Percentiles rank a stretch among this genome's conserved stretches.
Evolutionary conservation across 2,113 vertebrate species (phyloP).

Genomic region (Tetraodon nigroviridis): DNA sequence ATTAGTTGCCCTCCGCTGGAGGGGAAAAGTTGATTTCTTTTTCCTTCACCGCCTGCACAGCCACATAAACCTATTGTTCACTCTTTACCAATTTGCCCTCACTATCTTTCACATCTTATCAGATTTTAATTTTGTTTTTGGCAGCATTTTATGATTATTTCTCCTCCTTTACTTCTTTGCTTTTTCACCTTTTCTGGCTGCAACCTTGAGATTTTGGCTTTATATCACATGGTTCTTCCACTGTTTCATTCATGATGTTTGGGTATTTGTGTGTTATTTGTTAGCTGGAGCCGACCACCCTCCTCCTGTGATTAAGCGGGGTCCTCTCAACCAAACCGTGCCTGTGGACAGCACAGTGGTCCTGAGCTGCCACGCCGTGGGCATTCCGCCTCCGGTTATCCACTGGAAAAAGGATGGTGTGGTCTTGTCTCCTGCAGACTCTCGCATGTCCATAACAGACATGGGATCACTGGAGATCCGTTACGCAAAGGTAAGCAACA

Average conservation of each 20-base stretch:
- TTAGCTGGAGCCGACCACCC: conserved; percentile 86
- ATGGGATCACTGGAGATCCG: conserved; percentile 83
- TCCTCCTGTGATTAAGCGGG: conserved; percentile 89
- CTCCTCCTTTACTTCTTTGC: conserved; percentile 33
- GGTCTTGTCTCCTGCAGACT: conserved; percentile 81
- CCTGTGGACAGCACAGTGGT: conserved; percentile 85
- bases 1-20: conserved; percentile 70
- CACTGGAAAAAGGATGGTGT: conserved; percentile 88
- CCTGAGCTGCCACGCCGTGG: conserved; percentile 80
- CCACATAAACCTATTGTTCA: conserved; percentile 60
- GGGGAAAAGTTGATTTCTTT: conserved; percentile 71
- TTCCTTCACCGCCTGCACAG: conserved; percentile 48
- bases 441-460: conserved; percentile 82
- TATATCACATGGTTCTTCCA: conserved; percentile 1
- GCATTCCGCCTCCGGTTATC: conserved; percentile 78
- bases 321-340: conserved; percentile 89
- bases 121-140: conserved; percentile 52
- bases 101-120: conserved; percentile 64
- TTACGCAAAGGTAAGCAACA: conserved; percentile 82
- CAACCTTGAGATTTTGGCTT: conserved; percentile 7
- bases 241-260: not conserved
- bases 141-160: conserved; percentile 43
- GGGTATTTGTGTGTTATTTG: not conserved
- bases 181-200: conserved; percentile 12
- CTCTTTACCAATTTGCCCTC: conserved; percentile 58